These are phyloP conservation scores for Suillia variegata DNA, from an alignment of 2,888 invertebrate species.

Conservation along the genomic window DNA sequence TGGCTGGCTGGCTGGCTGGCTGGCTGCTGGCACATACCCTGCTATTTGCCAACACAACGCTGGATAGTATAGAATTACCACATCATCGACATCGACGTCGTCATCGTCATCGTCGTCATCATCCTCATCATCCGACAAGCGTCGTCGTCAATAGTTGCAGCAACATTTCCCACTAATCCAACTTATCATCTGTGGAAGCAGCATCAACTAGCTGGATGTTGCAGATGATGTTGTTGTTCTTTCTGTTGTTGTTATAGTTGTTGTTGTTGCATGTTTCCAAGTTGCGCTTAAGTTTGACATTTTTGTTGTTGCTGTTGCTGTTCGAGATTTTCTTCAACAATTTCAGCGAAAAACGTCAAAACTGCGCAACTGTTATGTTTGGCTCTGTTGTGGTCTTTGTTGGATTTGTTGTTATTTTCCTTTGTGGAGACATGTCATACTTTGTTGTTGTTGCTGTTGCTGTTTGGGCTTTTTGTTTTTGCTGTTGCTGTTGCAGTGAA, in stretches of 20 bases:
- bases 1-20: background rate
- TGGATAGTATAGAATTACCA: background rate
- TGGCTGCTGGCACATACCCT: background rate
- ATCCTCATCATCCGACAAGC: slow-evolving; percentile 3
- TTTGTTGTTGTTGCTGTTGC: slow-evolving; percentile 7
- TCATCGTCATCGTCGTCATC: slow-evolving; percentile 1
- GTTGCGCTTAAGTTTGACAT: slow-evolving; percentile 24
- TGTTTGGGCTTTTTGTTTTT: too few relatives aligned
- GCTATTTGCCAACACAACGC: background rate
- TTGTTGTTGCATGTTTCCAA: background rate
- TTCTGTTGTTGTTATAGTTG: too few relatives aligned
- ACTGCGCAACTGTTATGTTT: slow-evolving; percentile 34
- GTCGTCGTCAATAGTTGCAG: slow-evolving; percentile 7
- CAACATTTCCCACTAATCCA: slow-evolving; percentile 4
- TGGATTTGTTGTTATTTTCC: slow-evolving; percentile 14
- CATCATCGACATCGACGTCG: slow-evolving; percentile 8
- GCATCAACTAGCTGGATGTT: background rate
- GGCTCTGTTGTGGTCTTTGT: background rate
- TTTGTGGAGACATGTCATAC: background rate
- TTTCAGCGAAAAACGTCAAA: slow-evolving; percentile 17
- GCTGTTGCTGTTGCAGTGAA: too few relatives aligned
- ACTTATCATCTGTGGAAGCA: slow-evolving; percentile 13
- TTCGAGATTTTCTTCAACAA: background rate
- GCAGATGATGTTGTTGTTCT: slow-evolving; percentile 13
- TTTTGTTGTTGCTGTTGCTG: slow-evolving; percentile 2